A percentile compares a stretch with the other conserved stretches of the same genome.
These are phyloP conservation scores for Carcinoscorpius rotundicauda DNA, from an alignment of 1,140 invertebrate species.

Conservation along the genomic window DNA sequence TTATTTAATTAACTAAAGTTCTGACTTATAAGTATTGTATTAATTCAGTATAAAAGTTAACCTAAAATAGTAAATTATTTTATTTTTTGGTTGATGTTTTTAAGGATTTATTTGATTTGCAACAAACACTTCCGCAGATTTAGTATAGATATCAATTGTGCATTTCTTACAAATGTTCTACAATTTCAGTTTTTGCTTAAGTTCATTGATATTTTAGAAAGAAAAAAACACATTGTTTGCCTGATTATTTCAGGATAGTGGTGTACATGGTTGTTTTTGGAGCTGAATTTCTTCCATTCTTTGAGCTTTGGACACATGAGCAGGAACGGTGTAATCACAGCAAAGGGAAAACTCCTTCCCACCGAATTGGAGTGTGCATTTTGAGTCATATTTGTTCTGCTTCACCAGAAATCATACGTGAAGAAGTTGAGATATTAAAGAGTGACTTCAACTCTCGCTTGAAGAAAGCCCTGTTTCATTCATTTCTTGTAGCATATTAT, in stretches of 20 bases:
- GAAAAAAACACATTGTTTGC: no score
- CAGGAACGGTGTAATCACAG: constrained; percentile 7
- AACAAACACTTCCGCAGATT: no score
- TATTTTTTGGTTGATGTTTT: no score
- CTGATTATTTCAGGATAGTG: constrained; percentile 43
- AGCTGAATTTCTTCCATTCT: constrained; percentile 30
- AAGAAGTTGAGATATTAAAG: constrained; percentile 70
- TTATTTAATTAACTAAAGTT: no score
- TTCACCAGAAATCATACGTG: constrained; percentile 47
- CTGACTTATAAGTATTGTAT: no score
- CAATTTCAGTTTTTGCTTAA: no score
- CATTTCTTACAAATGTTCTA: no score
- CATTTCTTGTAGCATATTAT: constrained; percentile 79
- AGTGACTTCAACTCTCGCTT: constrained; percentile 77
- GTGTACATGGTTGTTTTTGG: constrained; percentile 78
- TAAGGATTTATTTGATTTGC: no score
- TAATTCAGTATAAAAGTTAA: no score
- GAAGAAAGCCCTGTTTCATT: constrained; percentile 81
- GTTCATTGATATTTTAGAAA: no score
- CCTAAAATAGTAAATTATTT: no score
- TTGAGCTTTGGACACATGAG: constrained; percentile 20
- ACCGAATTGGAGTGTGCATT: constrained; percentile 1
- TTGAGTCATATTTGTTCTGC: constrained; percentile 35
- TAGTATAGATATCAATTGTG: no score
- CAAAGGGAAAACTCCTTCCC: not conserved